Conservation (phyloP, 2,113 vertebrate species). For the Aptenodytes patagonicus region DNA sequence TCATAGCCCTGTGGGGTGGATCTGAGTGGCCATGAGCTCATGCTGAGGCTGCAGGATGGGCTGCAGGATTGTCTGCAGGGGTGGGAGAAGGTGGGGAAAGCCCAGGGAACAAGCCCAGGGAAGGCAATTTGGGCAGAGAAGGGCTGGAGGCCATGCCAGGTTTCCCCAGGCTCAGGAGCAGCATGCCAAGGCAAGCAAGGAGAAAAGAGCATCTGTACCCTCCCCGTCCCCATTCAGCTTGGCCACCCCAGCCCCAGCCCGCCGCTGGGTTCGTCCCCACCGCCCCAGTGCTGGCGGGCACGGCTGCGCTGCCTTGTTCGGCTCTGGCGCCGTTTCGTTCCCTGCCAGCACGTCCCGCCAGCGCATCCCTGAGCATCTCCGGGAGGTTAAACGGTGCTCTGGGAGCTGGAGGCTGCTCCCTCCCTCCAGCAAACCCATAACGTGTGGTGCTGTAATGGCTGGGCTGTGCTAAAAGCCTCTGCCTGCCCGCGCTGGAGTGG, state of each 20-base stretch:
- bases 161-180: background rate
- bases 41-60: background rate
- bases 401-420: background rate
- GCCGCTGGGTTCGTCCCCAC: accelerated
- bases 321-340: accelerated
- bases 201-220: background rate
- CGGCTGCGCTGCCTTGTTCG: accelerated
- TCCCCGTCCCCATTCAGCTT: background rate
- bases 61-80: background rate
- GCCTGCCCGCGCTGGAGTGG: background rate
- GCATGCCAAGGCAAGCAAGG: background rate
- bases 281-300: background rate
- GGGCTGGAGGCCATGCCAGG: background rate
- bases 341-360: background rate
- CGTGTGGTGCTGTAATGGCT: background rate
- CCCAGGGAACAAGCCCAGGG: background rate
- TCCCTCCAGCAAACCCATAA: background rate
- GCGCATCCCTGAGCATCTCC: background rate
- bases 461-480: slow-evolving; percentile 25
- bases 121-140: background rate
- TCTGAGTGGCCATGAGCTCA: background rate
- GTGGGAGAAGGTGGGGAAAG: background rate
- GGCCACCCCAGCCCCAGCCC: background rate
- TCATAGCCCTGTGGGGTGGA: accelerated
- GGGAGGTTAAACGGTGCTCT: background rate